Evolutionary conservation across 2,113 vertebrate species (phyloP), one percentile per base, ranked within the genome.

Genomic region (Eolophus roseicapilla): DNA sequence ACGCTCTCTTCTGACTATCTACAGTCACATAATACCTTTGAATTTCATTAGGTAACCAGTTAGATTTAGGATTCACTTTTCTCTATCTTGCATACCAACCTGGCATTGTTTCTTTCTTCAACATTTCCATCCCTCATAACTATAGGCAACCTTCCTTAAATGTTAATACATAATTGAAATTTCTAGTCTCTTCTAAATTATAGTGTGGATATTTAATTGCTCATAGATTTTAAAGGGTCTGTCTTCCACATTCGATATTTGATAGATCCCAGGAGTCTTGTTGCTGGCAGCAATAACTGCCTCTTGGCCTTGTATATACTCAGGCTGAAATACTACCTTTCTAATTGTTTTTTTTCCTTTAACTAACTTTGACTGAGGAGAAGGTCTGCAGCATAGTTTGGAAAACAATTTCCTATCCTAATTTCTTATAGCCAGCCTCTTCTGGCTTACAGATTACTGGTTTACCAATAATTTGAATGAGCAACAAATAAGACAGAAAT

Each of bases 261-360:
- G 80, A 96, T 86, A 82, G 70, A 82, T 82, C 71, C 73, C 37
- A 15, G 37, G 75, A 82, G 80, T 46, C 65, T 86, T 67, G 5
- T 29, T 92, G 76, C 41, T 93, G 44, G 82, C 77, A 92, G 53
- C 10, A 39, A 86, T 74, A 96, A 57, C 55, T 43, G 23, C 76
- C 63, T 92, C 65, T 92, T 89, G 93, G 39, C 63, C 52, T 95
- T 73, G 17, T 93, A 91, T 92, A 92, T 57, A 96, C 27, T 90
- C 76, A 76, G 69, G 68, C 37, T 68, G 86, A 89, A 93, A 57
- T 65, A 91, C 62, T 86, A 80, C 41, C 24, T 74, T 80, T 86
- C 86, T 95, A 95, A 94, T 75, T 92, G 43, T 27, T 86, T 90
- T 95, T 95, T 94, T 57, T 71, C 18, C 71, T 92, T 96, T 84